Percentiles rank a stretch among this genome's conserved stretches.
Evolutionary conservation across 2,888 invertebrate genomes (phyloP).

Genomic region (Himalopsyche kuldschensis): DNA sequence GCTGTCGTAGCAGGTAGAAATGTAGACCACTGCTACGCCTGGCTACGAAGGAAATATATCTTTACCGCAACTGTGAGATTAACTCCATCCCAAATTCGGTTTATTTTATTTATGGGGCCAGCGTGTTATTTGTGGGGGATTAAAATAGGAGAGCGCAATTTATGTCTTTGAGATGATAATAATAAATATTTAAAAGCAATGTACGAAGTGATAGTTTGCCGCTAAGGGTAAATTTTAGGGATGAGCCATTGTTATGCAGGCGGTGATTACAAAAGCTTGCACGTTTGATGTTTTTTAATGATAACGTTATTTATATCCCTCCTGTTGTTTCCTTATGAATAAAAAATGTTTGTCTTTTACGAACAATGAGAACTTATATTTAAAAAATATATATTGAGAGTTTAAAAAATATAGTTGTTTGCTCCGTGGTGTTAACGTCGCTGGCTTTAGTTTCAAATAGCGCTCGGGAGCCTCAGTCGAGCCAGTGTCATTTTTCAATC

Average conservation of each 20-base stretch:
- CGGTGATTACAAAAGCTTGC: too few relatives aligned
- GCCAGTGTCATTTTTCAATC: too few relatives aligned
- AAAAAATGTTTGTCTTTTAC: too few relatives aligned
- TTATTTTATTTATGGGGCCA: slow-evolving; percentile 36
- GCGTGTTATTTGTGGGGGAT: slow-evolving; percentile 34
- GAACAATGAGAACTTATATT: too few relatives aligned
- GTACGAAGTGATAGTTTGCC: not conserved
- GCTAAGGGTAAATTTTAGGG: not conserved
- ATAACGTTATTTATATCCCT: too few relatives aligned
- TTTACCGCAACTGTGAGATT: slow-evolving; percentile 31
- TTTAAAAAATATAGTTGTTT: too few relatives aligned
- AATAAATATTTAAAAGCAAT: slow-evolving; percentile 16
- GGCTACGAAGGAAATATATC: slow-evolving; percentile 30
- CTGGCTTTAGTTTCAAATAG: too few relatives aligned
- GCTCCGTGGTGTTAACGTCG: too few relatives aligned
- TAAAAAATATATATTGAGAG: too few relatives aligned
- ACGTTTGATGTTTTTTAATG: too few relatives aligned
- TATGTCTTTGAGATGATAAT: slow-evolving; percentile 27
- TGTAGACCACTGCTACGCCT: not conserved
- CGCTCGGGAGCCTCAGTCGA: too few relatives aligned
- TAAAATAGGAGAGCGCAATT: slow-evolving; percentile 17
- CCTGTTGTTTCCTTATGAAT: too few relatives aligned
- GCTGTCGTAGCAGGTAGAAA: not conserved
- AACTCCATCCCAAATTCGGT: slow-evolving; percentile 34
- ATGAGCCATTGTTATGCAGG: not conserved